Conservation (phyloP, 1,140 invertebrate genomes). For the Macrocentrus cingulum region DNA sequence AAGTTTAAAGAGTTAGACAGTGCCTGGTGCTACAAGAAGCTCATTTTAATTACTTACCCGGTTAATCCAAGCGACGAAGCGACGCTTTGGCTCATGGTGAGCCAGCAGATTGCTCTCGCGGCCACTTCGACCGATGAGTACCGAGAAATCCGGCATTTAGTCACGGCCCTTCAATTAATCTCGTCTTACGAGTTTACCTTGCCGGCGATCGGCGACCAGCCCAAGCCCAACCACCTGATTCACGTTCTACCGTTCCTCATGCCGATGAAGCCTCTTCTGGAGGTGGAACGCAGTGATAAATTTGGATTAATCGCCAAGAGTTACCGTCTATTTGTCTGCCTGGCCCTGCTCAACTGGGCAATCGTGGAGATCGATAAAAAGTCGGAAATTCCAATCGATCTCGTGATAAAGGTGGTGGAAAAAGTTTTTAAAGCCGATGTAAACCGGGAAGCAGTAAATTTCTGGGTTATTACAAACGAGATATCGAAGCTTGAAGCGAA, state of each 20-base stretch:
- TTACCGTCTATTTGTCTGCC: constrained; percentile 48
- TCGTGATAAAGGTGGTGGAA: constrained; percentile 31
- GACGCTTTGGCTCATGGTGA: constrained; percentile 38
- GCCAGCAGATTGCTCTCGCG: constrained; percentile 44
- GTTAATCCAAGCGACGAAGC: not conserved
- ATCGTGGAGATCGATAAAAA: constrained; percentile 8
- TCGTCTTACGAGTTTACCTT: constrained; percentile 38
- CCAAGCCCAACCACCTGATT: too few species aligned
- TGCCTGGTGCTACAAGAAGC: constrained; percentile 10
- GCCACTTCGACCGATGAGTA: constrained; percentile 31
- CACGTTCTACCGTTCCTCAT: too few species aligned
- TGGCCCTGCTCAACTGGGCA: constrained; percentile 44
- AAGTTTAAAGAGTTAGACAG: constrained; percentile 24
- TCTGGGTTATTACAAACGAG: constrained; percentile 36
- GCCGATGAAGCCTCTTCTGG: too few species aligned
- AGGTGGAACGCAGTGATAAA: too few species aligned
- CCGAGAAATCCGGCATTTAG: constrained; percentile 37
- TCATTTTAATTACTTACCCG: constrained; percentile 5
- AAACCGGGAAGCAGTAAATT: constrained; percentile 36
- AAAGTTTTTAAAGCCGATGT: constrained; percentile 40
- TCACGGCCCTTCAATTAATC: constrained; percentile 35
- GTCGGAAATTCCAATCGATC: not conserved
- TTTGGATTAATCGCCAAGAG: constrained; percentile 36
- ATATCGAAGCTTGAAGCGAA: constrained; percentile 40
- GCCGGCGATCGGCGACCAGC: too few species aligned